Base-by-base conservation (phyloP, 1,140 invertebrate genomes). In the Trichogramma pretiosum region DNA sequence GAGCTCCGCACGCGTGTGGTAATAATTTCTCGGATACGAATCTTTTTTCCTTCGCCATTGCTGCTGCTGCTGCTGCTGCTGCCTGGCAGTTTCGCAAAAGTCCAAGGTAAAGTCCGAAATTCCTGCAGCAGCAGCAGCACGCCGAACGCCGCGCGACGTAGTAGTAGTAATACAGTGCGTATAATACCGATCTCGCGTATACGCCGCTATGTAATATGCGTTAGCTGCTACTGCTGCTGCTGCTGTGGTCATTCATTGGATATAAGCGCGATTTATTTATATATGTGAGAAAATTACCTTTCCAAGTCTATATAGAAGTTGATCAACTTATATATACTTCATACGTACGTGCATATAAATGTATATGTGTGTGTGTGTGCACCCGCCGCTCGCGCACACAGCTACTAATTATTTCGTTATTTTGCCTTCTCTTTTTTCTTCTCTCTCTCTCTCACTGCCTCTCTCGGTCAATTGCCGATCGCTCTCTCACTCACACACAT, bases 21-120 rank as follows among this genome's bases (percentile, higher is more conserved):
- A 49, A 49, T 44, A 28, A 21, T 39, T 41, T 35, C 14, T 33
- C 28, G 26, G 13, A 39, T 50, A 44, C 1, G 34, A 19, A 24
- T 49, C n/a, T 17, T 28, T 46, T 17, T 17, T 21, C n/a, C 16
- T 28, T 35, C 21, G 34, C 22, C 35, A 17, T 35, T 13, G 23
- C 14, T 35, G 26, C 24, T n/a, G n/a, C n/a, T n/a, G n/a, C n/a
- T 3, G n/a, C n/a, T n/a, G n/a, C n/a, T n/a, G n/a, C n/a, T n/a
- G n/a, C 7, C 14, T 13, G 34, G 40, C 24, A 28, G 35, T 49
- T 49, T 49, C 47, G 40, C 34, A 49, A 49, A 49, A 43, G 17
- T 24, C 11, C 47, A 49, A 49, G 47, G 47, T 43, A 49, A 49
- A 26, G 40, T 36, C 47, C 47, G 34, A 49, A 49, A 49, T 49